Percentiles rank a stretch among this genome's conserved stretches.
These are phyloP conservation scores for Paralvinella palmiformis DNA, from an alignment of 1,140 invertebrate genomes.

Conservation along the genomic window DNA sequence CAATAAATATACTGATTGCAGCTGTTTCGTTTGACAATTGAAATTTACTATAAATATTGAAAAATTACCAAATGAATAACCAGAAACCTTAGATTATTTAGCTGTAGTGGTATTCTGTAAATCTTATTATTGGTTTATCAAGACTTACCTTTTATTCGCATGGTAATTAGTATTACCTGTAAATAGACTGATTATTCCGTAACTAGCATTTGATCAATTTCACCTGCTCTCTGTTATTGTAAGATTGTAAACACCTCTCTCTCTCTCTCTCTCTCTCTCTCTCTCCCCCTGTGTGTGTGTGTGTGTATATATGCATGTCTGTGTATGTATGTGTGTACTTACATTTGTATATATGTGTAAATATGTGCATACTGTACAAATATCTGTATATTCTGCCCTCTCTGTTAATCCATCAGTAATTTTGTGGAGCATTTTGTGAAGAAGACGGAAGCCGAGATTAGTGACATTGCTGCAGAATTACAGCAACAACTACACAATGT, in stretches of 20 bases:
- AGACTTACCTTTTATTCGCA: too few species aligned
- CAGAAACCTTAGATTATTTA: too few species aligned
- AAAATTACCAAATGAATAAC: too few species aligned
- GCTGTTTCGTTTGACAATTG: too few species aligned
- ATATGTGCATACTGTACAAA: neutral
- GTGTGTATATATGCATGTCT: neutral
- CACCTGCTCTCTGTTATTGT: neutral
- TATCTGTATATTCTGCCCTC: neutral
- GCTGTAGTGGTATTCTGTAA: too few species aligned
- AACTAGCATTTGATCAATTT: neutral
- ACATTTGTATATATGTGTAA: neutral
- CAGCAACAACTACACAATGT: too few species aligned
- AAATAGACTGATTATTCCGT: too few species aligned
- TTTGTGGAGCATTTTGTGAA: slow-evolving; percentile 14
- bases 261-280: neutral
- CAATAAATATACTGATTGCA: too few species aligned
- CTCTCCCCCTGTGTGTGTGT: neutral
- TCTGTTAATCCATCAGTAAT: neutral
- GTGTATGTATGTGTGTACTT: neutral
- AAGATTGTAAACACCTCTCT: neutral
- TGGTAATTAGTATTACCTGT: neutral
- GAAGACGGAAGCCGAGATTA: slow-evolving; percentile 2
- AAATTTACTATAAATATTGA: too few species aligned
- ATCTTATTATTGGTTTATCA: too few species aligned
- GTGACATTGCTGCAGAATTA: slow-evolving; percentile 2